Conservation (phyloP, 2,113 vertebrate genomes). For the Myiozetetes cayanensis region DNA sequence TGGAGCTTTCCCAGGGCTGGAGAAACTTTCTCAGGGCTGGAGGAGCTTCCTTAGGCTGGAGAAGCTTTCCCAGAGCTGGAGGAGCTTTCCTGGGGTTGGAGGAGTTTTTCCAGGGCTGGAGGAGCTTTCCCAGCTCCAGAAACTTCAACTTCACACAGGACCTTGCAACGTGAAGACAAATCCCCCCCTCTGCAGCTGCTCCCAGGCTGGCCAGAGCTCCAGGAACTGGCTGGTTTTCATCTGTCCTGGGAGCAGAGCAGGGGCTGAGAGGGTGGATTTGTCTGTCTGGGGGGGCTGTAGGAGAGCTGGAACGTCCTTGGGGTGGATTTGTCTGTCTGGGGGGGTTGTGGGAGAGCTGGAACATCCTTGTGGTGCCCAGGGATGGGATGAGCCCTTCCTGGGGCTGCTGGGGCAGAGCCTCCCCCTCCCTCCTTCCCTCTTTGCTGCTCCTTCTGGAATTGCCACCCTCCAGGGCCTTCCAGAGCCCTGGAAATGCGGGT, state of each 20-base stretch:
- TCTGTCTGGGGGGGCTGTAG: background rate
- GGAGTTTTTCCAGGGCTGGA: background rate
- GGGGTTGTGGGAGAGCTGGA: background rate
- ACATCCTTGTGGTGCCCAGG: too few species aligned
- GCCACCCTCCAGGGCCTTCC: too few species aligned
- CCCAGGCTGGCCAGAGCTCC: background rate
- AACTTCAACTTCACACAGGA: background rate
- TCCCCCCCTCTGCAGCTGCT: background rate
- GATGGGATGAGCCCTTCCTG: too few species aligned
- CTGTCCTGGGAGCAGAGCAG: background rate
- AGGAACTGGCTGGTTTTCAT: background rate
- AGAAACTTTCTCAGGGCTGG: too few species aligned
- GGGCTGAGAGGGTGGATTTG: background rate
- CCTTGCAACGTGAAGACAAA: background rate
- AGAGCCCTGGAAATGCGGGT: too few species aligned
- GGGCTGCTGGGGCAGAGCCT: background rate
- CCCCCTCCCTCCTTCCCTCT: background rate
- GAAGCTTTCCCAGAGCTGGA: too few species aligned
- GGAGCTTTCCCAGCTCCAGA: background rate
- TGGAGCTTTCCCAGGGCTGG: too few species aligned
- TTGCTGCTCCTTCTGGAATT: background rate
- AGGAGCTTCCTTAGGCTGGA: too few species aligned
- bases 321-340: too few species aligned
- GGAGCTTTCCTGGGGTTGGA: background rate
- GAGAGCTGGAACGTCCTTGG: fast-evolving